Evolutionary conservation across 2,113 vertebrate species (phyloP), one percentile per base, ranked within the genome.

Genomic region (Galeopterus variegatus): DNA sequence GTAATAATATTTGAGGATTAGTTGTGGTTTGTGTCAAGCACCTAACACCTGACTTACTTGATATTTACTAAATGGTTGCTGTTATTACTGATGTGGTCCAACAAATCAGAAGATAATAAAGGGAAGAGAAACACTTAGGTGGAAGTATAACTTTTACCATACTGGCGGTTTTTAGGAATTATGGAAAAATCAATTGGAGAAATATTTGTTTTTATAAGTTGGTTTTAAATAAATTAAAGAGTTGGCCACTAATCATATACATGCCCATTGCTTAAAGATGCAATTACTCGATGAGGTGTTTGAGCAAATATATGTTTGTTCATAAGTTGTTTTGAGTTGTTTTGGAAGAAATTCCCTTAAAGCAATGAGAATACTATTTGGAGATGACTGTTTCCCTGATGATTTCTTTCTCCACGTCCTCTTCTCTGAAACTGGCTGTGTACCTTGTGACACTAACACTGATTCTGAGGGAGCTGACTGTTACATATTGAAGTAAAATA

Each of bases 101-200:
- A 52, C 15, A 94, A 83, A 73, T 87, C 21, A 96, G 56, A 87
- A 95, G 62, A 72, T 54, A 73, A 48, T 64, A 73, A 76, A 87
- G 18, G 10, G 3, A 90, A 69, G 50, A 91, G 36, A 79, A 80
- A 31, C 9, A 21, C 3, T 15, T 36, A 73, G 10, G 3, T 45
- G 45, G n/a, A 64, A 15, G 5, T 73, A 45, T 23, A 80, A 58
- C 8, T 48, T 45, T 69, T 31, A 33, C 19, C 76, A 33, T 36
- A 50, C 1, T 45, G 24, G 33, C 69, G 1, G 8, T 48, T 94
- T 92, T 73, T 14, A 75, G 7, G 24, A 36, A n/a, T 88, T 84
- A 41, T 26, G 18, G 23, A 80, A 65, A 50, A 89, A 36, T 58
- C 41, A 73, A 8, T 58, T 88, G 28, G 24, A 52, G 67, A 70